Conservation (phyloP, 1,140 invertebrate species). For the Cardiocondyla obscurior region DNA sequence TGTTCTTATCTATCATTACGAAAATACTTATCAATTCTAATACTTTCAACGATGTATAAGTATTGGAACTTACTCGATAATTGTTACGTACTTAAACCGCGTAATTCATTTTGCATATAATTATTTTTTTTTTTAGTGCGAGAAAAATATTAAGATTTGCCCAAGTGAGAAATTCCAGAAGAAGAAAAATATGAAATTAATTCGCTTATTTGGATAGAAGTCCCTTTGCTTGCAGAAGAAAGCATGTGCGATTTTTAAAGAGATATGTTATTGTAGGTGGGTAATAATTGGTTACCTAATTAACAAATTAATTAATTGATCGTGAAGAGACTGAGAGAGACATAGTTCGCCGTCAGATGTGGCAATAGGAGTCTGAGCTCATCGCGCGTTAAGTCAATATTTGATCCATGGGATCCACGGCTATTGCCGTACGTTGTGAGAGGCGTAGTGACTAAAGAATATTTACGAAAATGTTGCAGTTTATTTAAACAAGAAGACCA, state of each 20-base stretch:
- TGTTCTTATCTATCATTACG: neutral
- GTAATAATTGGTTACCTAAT: neutral
- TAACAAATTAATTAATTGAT: neutral
- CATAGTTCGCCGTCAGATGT: neutral
- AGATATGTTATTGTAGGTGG: neutral
- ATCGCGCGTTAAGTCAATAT: slow-evolving; percentile 60
- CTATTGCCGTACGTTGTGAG: slow-evolving; percentile 19
- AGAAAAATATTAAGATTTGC: neutral
- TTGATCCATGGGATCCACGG: slow-evolving; percentile 49
- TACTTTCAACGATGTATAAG: neutral
- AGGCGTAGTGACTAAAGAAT: neutral
- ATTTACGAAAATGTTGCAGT: slow-evolving; percentile 50
- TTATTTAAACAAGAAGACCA: slow-evolving; percentile 58
- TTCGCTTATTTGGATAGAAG: neutral
- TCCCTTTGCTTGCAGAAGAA: neutral
- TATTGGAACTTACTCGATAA: neutral
- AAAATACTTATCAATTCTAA: neutral
- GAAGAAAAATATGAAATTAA: neutral
- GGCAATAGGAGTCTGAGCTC: neutral
- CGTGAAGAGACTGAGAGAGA: neutral
- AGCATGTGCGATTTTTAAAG: neutral
- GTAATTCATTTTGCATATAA: neutral
- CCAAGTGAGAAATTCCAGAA: neutral
- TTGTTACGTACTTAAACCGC: neutral
- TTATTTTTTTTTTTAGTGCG: neutral